These are phyloP conservation scores for Dicrurus megarhynchus DNA, from an alignment of 2,113 vertebrate genomes.

Conservation along the genomic window DNA sequence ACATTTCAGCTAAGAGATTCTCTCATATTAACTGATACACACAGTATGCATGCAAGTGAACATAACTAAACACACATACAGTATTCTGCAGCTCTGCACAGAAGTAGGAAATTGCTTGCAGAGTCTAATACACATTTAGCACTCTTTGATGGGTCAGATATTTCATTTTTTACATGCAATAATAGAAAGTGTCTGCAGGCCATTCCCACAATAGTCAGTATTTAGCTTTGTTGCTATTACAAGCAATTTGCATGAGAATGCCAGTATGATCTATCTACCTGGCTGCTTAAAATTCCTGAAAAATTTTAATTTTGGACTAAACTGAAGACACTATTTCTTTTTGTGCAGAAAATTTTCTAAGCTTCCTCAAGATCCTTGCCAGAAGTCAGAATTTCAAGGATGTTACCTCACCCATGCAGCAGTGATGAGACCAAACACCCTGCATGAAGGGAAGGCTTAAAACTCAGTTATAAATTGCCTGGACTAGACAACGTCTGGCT, in stretches of 20 bases:
- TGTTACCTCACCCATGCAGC: background rate
- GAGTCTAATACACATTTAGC: background rate
- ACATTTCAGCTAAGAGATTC: background rate
- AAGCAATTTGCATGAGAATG: background rate
- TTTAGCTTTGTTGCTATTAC: background rate
- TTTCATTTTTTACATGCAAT: background rate
- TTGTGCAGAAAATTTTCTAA: background rate
- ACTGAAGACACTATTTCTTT: background rate
- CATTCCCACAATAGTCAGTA: background rate
- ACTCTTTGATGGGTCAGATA: background rate
- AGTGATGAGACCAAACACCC: background rate
- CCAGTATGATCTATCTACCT: background rate
- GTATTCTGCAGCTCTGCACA: background rate
- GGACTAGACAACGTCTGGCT: background rate
- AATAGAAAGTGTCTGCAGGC: background rate
- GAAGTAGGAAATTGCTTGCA: background rate
- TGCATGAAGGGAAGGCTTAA: background rate
- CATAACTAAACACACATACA: background rate
- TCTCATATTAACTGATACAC: background rate
- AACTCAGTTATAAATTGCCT: background rate
- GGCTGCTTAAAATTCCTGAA: background rate
- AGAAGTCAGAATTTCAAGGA: background rate
- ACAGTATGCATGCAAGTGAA: background rate
- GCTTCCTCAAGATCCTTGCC: background rate
- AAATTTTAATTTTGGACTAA: background rate